Evolutionary conservation across 2,888 invertebrate species (phyloP), one percentile per base, ranked within the genome.

Genomic region (Caradrina kadenii): DNA sequence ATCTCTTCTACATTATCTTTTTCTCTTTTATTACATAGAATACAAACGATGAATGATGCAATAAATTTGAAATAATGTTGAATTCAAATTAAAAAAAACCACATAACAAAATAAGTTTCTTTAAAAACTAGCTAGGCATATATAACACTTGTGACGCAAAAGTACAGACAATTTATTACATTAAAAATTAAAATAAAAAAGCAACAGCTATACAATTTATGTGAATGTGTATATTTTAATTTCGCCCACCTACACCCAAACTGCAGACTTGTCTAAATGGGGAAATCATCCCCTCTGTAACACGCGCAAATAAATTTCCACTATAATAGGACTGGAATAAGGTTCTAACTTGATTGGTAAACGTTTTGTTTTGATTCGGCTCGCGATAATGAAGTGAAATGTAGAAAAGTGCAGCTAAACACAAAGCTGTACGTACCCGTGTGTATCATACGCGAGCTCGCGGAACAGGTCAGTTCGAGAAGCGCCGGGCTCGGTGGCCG

Each of bases 211-310:
- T 61, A 50, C 70, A 76, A 74, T 67, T 52, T 81, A 88, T 86
- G 84, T 83, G 84, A 88, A 87, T 85, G 85, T 81, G 85, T 80
- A 83, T 87, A 91, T 93, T 88, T 91, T 90, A 93, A 92, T 92
- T 90, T 88, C 83, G 89, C 90, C 87, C 86, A 83, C 58, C 0
- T 63, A 63, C 77, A 85, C 84, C 83, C 83, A 87, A 86, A 87
- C 87, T 80, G 82, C 84, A 86, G 87, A 82, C 86, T 80, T 79
- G 62, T 84, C 84, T 83, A 86, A 86, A 89, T 87, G 90, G 92
- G 91, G 91, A 84, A 81, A 74, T 81, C 88, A 90, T 91, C 93
- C 93, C 89, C 84, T 90, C 83, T 42, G 8, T 11, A n/a, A 5
- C 13, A 15, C 11, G 3, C 31, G 52, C 74, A 80, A 64, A 42